Evolutionary conservation across 2,888 invertebrate species (phyloP), one percentile per base, ranked within the genome.

Genomic region (Herminia tarsipennalis): DNA sequence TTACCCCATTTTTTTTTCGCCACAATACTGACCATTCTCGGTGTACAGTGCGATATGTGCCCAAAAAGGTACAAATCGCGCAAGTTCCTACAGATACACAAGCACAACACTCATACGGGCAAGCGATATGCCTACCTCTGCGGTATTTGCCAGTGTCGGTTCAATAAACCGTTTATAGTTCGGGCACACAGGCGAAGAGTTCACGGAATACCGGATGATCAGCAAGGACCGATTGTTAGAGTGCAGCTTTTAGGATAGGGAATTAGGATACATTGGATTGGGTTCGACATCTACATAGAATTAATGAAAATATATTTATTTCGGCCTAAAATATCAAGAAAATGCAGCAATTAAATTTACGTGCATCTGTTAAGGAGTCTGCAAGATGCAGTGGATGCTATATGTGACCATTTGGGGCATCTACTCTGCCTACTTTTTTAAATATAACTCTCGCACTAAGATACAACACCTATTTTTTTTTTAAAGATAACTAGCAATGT

Each of bases 141-240:
- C 52, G 67, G 78, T 0, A 68, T 88, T 8, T 90, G 90, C 70
- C 81, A 77, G 40, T 88, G 86, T 42, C 77, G 87, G 35, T 89
- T 89, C 67, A 88, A 90, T 73, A 89, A 88, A 48, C 89, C 89
- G 13, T 88, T 89, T 62, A 89, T 89, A 38, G 89, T 86, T n/a
- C 78, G 87, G 12, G 86, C 86, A 18, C 90, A 90, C 57, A 72
- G 78, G 36, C 41, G 88, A 0, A 69, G 88, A 3, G 89, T 87
- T 17, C 90, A 89, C 62, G 88, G 83, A 0, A 44, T 87, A 8
- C 72, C 80, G 0, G 87, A 88, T 42, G 81, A 81, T 1, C 80
- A 78, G 35, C 81, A 83, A 46, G 79, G 76, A 47, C 80, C 85
- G 34, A 80, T 88, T 36, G 82, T 73, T 28, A 67, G 89, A 36